A percentile compares a stretch with the other conserved stretches of the same genome.
phyloP scores from a whole-genome alignment of 2,888 invertebrate genomes.

The Lithodes maja region DNA sequence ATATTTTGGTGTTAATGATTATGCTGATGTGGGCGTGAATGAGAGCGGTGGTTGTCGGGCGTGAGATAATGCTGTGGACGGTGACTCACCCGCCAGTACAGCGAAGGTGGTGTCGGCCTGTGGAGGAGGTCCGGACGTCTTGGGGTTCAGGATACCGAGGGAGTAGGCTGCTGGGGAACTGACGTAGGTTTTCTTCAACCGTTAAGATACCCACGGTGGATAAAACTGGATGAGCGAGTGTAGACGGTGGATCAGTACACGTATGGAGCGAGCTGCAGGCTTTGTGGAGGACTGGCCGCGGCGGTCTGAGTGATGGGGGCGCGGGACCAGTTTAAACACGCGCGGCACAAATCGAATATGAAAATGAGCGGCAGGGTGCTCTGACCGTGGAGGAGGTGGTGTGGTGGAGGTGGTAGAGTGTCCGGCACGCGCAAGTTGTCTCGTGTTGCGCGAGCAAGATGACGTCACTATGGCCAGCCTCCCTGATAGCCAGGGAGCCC shows the following conservation, averaged over 20 bases:
- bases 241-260: conserved; percentile 12
- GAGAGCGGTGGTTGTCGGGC: conserved; percentile 48
- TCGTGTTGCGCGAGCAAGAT: conserved; percentile 57
- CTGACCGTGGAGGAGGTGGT: conserved; percentile 55
- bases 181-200: conserved; percentile 39
- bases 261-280: conserved; percentile 61
- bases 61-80: conserved; percentile 48
- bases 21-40: conserved; percentile 38
- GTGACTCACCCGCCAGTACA: conserved; percentile 59
- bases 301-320: conserved; percentile 66
- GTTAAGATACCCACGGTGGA: conserved; percentile 25
- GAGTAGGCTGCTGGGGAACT: conserved; percentile 39
- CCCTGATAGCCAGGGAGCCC: conserved; percentile 49
- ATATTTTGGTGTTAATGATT: conserved; percentile 31
- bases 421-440: conserved; percentile 53
- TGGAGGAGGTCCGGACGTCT: conserved; percentile 29
- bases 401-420: conserved; percentile 57
- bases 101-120: conserved; percentile 32
- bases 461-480: conserved; percentile 67
- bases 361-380: conserved; percentile 65
- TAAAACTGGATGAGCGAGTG: conserved; percentile 22
- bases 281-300: conserved; percentile 57
- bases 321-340: conserved; percentile 69
- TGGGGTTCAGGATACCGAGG: conserved; percentile 7
- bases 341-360: conserved; percentile 70